Evolutionary conservation across 1,140 invertebrate genomes (phyloP).

Genomic region (Atta colombica): DNA sequence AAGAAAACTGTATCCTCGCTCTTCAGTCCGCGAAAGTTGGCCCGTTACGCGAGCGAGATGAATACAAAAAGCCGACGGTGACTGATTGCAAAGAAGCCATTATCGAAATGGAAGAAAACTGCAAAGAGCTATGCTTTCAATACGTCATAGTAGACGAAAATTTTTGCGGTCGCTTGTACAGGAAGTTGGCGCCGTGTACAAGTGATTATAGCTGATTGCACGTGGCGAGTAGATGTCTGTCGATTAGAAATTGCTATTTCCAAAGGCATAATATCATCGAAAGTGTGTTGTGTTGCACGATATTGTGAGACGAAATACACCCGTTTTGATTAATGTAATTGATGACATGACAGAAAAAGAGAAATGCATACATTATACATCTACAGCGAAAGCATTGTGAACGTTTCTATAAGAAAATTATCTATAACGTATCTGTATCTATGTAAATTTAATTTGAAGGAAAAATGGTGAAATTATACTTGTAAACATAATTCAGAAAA

Average conservation of each 20-base stretch:
- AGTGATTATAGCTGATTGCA: slow-evolving; percentile 50
- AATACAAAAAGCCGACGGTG: slow-evolving; percentile 13
- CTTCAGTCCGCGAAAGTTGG: slow-evolving; percentile 48
- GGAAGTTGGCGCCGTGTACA: neutral
- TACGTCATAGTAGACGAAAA: neutral
- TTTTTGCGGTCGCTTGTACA: slow-evolving; percentile 31
- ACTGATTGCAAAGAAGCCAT: slow-evolving; percentile 47
- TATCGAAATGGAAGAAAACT: slow-evolving; percentile 44
- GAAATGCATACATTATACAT: neutral
- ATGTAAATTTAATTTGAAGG: neutral
- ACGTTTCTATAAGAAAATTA: neutral
- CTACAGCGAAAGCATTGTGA: neutral
- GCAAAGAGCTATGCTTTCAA: neutral
- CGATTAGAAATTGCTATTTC: slow-evolving; percentile 36
- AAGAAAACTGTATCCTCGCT: slow-evolving; percentile 1
- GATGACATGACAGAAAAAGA: neutral
- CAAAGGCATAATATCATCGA: slow-evolving; percentile 19
- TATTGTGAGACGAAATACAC: neutral
- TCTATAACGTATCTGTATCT: neutral
- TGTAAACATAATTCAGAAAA: neutral
- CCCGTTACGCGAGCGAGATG: neutral
- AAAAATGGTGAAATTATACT: neutral
- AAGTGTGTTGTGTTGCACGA: neutral
- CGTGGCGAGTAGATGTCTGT: neutral
- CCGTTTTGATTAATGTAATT: neutral